Evolutionary conservation across 2,888 invertebrate species (phyloP), one percentile per base, ranked within the genome.

Genomic region (Agapostemon virescens): DNA sequence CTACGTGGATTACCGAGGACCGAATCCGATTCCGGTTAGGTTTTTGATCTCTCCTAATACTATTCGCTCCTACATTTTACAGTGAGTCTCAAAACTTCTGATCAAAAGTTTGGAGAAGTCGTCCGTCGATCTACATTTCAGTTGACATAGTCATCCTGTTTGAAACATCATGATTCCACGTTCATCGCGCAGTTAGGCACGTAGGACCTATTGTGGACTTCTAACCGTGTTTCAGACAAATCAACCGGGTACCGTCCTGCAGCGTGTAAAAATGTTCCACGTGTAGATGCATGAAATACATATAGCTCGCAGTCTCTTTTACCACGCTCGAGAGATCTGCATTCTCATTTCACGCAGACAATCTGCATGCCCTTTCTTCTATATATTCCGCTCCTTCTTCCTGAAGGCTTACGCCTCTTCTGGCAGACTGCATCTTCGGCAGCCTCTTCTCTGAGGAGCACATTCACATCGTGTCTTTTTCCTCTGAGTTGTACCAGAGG

Each of bases 331-430:
- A 63, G 73, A 84, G 79, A 83, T 82, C 75, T 79, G 82, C 82
- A 80, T 79, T 80, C 84, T 67, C 83, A 77, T 84, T 85, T 81
- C 83, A 79, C 74, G 70, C 82, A 75, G 79, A 86, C 84, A 86
- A 87, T 84, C 85, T 81, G 84, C 83, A 81, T 75, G 66, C 66
- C 66, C 67, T 52, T 58, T 63, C 66, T 40, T 30, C 26, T 66
- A 9, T 52, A 6, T 58, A 42, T 63, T 42, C 67, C 58, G 68
- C 68, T 69, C 45, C 74, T 49, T 61, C 20, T 38, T 69, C 30
- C 23, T n/a, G 49, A 66, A 26, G 40, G 13, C 58, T 61, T 7
- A 9, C n/a, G 30, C 63, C 78, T 64, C 58, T 26, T 69, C 71
- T 68, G 15, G 49, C 33, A 23, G 64, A 15, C 58, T 68, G 55